Conservation (phyloP, 1,140 invertebrate species). For the Brachionus rubens region DNA sequence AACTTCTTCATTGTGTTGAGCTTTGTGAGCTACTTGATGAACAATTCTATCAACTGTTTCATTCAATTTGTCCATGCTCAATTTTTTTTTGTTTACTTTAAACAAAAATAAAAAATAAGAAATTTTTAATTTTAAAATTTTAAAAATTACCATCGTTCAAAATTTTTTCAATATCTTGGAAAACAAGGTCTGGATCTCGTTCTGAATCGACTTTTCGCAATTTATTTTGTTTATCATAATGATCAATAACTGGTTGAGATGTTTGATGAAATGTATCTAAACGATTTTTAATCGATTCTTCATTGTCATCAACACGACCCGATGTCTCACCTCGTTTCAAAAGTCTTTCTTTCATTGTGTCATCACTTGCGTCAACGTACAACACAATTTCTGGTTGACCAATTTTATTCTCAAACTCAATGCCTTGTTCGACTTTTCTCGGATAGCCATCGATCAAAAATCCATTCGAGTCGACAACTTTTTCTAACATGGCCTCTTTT, state of each 20-base stretch:
- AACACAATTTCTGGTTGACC: slow-evolving; percentile 69
- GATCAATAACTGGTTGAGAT: slow-evolving; percentile 65
- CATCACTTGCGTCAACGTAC: slow-evolving; percentile 82
- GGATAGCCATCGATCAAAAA: slow-evolving; percentile 99
- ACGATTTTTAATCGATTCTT: slow-evolving; percentile 81
- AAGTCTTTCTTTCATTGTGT: slow-evolving; percentile 78
- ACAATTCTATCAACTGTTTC: slow-evolving; percentile 38
- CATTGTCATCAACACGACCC: slow-evolving; percentile 89
- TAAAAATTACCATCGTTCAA: not conserved
- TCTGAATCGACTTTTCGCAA: slow-evolving; percentile 36
- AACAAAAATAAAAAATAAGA: not conserved
- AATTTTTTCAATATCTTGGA: slow-evolving; percentile 19
- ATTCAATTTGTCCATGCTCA: slow-evolving; percentile 32
- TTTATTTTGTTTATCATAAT: slow-evolving; percentile 67
- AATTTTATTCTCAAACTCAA: slow-evolving; percentile 73
- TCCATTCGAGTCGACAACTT: slow-evolving; percentile 80
- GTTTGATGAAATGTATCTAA: slow-evolving; percentile 47
- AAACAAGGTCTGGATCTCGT: slow-evolving; percentile 17
- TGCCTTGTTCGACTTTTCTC: slow-evolving; percentile 85
- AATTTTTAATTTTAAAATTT: not conserved
- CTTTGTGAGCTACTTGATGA: slow-evolving; percentile 20
- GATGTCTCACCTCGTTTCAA: slow-evolving; percentile 73
- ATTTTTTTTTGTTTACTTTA: slow-evolving; percentile 31
- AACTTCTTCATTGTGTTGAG: slow-evolving; percentile 11
- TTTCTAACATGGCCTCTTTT: slow-evolving; percentile 77